Evolutionary conservation across 1,140 invertebrate genomes (phyloP).

Genomic region (Drosophila rufa): DNA sequence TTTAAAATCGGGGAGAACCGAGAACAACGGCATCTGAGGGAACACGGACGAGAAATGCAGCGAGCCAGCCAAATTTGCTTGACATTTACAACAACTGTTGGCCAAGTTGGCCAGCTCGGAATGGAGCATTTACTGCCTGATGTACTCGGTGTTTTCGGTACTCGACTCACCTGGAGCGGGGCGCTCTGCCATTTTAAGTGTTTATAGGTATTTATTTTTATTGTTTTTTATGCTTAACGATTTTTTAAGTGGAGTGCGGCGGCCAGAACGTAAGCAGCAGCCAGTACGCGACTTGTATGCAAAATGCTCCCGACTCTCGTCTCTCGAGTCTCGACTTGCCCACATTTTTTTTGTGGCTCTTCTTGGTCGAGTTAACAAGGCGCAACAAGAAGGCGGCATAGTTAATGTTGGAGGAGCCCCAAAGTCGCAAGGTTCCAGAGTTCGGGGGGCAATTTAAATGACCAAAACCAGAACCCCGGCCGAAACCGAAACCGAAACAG

Average conservation of each 20-base stretch:
- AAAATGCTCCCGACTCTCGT: slow-evolving; percentile 49
- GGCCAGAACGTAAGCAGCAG: slow-evolving; percentile 26
- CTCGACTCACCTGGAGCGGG: slow-evolving; percentile 19
- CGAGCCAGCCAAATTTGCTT: slow-evolving; percentile 76
- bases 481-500: slow-evolving; percentile 10
- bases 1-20: background rate
- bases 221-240: slow-evolving; percentile 83
- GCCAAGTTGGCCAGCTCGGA: slow-evolving; percentile 60
- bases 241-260: slow-evolving; percentile 76
- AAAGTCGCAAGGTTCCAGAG: slow-evolving; percentile 51
- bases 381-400: slow-evolving; percentile 69
- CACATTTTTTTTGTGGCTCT: slow-evolving; percentile 38
- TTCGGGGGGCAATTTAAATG: slow-evolving; percentile 67
- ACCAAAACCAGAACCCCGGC: slow-evolving; percentile 33
- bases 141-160: slow-evolving; percentile 29
- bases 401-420: slow-evolving; percentile 62
- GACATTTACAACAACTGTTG: slow-evolving; percentile 77
- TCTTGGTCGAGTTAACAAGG: slow-evolving; percentile 52
- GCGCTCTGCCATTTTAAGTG: slow-evolving; percentile 76
- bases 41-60: slow-evolving; percentile 61
- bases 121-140: slow-evolving; percentile 44
- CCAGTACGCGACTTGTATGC: slow-evolving; percentile 59
- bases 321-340: background rate
- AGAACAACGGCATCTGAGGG: slow-evolving; percentile 12
- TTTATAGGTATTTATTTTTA: slow-evolving; percentile 83